Evolutionary conservation across 2,113 vertebrate genomes (phyloP).

Genomic region (Mionectes macconnelli): DNA sequence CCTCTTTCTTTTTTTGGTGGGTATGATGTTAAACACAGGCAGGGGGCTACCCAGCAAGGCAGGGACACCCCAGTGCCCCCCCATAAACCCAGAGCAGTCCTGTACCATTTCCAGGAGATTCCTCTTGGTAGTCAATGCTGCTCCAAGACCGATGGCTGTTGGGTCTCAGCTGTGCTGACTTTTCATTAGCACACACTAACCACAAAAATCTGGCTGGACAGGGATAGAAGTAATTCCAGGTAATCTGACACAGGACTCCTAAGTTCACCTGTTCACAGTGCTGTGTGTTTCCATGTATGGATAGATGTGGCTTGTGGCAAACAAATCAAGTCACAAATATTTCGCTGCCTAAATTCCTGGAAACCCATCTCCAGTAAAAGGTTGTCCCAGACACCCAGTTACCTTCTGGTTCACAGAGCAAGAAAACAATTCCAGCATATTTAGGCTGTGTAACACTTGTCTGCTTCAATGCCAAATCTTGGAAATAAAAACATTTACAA

Average conservation of each 20-base stretch:
- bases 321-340: background rate
- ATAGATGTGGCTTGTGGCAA: background rate
- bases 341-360: background rate
- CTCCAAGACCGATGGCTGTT: rapidly evolving
- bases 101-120: background rate
- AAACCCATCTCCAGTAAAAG: rapidly evolving
- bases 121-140: background rate
- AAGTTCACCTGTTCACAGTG: background rate
- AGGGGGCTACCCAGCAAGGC: background rate
- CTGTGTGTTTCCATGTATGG: background rate
- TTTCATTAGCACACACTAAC: background rate
- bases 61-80: background rate
- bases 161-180: background rate
- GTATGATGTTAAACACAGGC: background rate
- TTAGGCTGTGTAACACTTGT: background rate
- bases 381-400: background rate
- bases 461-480: background rate
- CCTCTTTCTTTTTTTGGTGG: too few relatives aligned
- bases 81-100: background rate
- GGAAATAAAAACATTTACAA: background rate
- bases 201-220: background rate
- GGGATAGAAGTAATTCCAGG: background rate
- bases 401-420: background rate
- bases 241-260: background rate
- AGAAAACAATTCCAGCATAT: background rate